Conservation (phyloP, 1,140 invertebrate genomes). For the Euglossa dilemma region DNA sequence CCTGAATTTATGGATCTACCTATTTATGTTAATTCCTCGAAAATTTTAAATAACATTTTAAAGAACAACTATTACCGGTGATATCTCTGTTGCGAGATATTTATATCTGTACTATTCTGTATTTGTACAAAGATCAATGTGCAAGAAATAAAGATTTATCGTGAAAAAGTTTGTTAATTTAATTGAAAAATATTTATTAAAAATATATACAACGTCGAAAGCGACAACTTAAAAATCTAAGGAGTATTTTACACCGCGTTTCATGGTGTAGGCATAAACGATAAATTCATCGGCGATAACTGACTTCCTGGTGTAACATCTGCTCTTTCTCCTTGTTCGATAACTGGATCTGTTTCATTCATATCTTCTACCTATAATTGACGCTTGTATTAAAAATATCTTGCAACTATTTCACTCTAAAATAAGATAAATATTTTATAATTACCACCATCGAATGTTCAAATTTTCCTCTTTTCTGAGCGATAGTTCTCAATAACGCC, state of each 20-base stretch:
- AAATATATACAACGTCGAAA: constrained; percentile 45
- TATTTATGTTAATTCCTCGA: not conserved
- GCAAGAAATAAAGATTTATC: constrained; percentile 9
- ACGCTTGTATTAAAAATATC: constrained; percentile 25
- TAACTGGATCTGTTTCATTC: constrained; percentile 80
- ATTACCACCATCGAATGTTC: constrained; percentile 82
- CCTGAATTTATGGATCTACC: constrained; percentile 17
- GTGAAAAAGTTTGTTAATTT: not conserved
- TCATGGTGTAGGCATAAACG: constrained; percentile 76
- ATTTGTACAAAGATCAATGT: not conserved
- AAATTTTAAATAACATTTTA: not conserved
- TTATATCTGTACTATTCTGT: not conserved
- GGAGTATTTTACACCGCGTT: not conserved
- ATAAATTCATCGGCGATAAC: constrained; percentile 80
- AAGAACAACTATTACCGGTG: not conserved
- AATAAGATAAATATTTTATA: constrained; percentile 24
- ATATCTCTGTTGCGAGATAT: not conserved
- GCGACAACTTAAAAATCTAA: not conserved
- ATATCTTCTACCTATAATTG: constrained; percentile 78
- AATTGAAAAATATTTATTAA: constrained; percentile 15
- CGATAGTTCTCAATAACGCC: constrained; percentile 91
- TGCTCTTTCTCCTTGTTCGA: constrained; percentile 65
- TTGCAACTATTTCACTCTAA: not conserved
- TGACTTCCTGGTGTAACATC: constrained; percentile 74
- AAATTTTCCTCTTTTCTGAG: constrained; percentile 84